A percentile compares a stretch with the other conserved stretches of the same genome.
Evolutionary conservation across 1,140 invertebrate species (phyloP).

Genomic region (Macrotrachela quadricornifera): DNA sequence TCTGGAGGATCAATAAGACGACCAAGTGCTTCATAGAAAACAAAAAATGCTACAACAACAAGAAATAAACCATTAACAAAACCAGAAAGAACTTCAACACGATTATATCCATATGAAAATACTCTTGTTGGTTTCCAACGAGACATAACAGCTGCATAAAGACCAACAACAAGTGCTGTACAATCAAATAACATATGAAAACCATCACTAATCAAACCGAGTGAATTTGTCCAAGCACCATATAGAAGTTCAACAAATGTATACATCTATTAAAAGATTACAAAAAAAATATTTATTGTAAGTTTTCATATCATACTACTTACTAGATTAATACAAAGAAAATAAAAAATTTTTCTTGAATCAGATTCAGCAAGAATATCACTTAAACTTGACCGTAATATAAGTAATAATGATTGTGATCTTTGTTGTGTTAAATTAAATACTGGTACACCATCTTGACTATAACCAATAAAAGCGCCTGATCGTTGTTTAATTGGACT

Average conservation of each 20-base stretch:
- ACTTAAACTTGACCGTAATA: constrained; percentile 20
- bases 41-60: constrained; percentile 82
- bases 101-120: constrained; percentile 80
- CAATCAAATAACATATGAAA: constrained; percentile 99
- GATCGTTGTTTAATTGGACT: constrained; percentile 17
- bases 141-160: constrained; percentile 59
- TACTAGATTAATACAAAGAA: constrained; percentile 35
- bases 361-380: constrained; percentile 33
- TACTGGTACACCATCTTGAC: constrained; percentile 29
- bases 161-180: constrained; percentile 69
- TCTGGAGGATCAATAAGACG: constrained; percentile 37
- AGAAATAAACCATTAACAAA: constrained; percentile 88
- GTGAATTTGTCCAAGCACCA: constrained; percentile 75
- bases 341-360: constrained; percentile 36
- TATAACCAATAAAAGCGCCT: constrained; percentile 33
- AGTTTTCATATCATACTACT: constrained; percentile 7
- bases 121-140: constrained; percentile 76
- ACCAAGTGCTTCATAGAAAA: constrained; percentile 78
- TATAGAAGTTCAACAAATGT: constrained; percentile 83
- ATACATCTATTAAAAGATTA: constrained; percentile 22
- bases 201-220: constrained; percentile 81
- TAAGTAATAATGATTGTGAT: constrained; percentile 24
- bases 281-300: neutral
- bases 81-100: constrained; percentile 80
- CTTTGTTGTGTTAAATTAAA: constrained; percentile 32